phyloP scores from a whole-genome alignment of 2,888 invertebrate genomes.

The Synanthedon vespiformis region DNA sequence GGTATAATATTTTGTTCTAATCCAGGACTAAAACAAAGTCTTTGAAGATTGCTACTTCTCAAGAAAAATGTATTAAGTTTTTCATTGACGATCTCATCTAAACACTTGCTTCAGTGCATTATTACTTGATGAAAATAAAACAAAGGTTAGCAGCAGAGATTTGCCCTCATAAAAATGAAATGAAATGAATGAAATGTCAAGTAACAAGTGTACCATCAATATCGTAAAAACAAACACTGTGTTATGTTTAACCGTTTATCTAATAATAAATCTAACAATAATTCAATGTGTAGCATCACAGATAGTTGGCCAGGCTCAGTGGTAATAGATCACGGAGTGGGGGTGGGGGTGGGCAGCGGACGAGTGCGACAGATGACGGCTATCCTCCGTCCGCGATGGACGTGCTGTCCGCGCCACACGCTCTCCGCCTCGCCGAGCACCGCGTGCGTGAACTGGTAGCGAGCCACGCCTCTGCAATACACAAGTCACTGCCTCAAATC shows the following conservation, averaged over 20 bases:
- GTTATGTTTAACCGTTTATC: not conserved
- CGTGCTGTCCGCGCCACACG: conserved; percentile 25
- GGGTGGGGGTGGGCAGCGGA: conserved; percentile 7
- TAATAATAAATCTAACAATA: not conserved
- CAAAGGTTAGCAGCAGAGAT: no score
- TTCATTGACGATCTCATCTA: no score
- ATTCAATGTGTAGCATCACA: not conserved
- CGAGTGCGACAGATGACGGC: conserved; percentile 35
- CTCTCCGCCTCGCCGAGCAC: conserved; percentile 74
- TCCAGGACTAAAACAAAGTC: no score
- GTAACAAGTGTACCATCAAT: no score
- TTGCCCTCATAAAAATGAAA: no score
- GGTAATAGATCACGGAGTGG: no score
- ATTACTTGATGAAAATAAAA: no score
- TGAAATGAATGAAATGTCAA: no score
- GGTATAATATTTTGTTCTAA: no score
- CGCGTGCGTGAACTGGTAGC: conserved; percentile 94
- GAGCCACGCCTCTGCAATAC: conserved; percentile 74
- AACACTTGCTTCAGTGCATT: no score
- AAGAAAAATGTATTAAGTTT: no score
- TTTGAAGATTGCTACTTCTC: no score
- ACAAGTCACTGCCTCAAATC: not conserved
- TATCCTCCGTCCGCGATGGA: conserved; percentile 30
- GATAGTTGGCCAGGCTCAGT: not conserved
- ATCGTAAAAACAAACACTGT: not conserved